Evolutionary conservation across 2,797 vertebrate species (phyloP).

Genomic region (Onychomys torridus): DNA sequence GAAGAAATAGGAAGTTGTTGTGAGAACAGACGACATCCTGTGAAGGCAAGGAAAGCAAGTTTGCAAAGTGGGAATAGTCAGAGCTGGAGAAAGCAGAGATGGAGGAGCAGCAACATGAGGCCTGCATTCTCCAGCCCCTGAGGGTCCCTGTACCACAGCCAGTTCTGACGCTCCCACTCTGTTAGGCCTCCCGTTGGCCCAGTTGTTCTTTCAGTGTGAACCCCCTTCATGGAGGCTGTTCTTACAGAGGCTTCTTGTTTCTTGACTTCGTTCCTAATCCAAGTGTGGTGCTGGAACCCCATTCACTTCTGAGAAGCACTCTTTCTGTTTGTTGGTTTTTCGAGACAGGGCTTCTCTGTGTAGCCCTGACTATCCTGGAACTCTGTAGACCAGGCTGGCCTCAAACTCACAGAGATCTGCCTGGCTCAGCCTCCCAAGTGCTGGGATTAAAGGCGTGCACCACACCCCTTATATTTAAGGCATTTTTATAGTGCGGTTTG

Average conservation of each 20-base stretch:
- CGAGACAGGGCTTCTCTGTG: no score
- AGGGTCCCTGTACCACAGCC: not conserved
- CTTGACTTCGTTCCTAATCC: not conserved
- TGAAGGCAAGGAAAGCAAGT: not conserved
- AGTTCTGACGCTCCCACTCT: not conserved
- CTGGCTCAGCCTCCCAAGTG: no score
- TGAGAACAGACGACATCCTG: not conserved
- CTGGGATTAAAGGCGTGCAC: no score
- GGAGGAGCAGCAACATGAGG: not conserved
- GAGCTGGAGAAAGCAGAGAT: not conserved
- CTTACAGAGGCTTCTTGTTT: not conserved
- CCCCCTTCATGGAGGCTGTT: not conserved
- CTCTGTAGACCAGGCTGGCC: no score
- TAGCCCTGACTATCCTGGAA: no score
- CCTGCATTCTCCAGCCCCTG: not conserved
- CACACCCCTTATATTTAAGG: no score
- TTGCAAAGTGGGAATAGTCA: not conserved
- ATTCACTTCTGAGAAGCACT: slow-evolving; percentile 9
- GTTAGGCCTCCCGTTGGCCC: not conserved
- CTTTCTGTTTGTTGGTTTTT: no score
- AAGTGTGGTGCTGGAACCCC: not conserved
- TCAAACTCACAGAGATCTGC: no score
- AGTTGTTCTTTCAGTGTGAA: not conserved
- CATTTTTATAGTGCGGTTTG: no score
- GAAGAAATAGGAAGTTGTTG: slow-evolving; percentile 14